Conservation (phyloP, 2,113 vertebrate species). For the Paradisaea rubra region DNA sequence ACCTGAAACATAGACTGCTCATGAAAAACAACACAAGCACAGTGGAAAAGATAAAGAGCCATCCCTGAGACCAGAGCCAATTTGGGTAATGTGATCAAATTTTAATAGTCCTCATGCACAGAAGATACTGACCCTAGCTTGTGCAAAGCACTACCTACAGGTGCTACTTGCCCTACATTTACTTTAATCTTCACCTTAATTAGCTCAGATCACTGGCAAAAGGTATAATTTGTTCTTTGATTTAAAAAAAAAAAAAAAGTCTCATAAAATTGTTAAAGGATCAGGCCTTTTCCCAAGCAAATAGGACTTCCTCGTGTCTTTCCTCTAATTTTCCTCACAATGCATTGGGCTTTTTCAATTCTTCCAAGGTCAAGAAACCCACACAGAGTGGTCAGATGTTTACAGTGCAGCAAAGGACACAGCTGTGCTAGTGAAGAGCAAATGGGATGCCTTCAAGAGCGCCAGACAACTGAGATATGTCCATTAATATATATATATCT, state of each 20-base stretch:
- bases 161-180: not conserved
- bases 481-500: not conserved
- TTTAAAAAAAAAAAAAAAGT: not conserved
- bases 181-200: not conserved
- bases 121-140: not conserved
- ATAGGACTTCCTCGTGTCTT: fast-evolving
- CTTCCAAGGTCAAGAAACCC: not conserved
- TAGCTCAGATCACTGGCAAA: not conserved
- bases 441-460: not conserved
- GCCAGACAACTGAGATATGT: not conserved
- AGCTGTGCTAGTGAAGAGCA: not conserved
- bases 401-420: not conserved
- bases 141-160: not conserved
- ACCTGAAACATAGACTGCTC: not conserved
- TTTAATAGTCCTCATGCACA: not conserved
- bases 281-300: not conserved
- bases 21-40: not conserved
- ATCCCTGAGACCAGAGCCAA: not conserved
- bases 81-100: not conserved
- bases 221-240: not conserved
- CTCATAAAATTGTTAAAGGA: not conserved
- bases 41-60: not conserved
- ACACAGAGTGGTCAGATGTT: not conserved
- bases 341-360: not conserved
- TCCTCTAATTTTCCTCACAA: not conserved